phyloP scores from a whole-genome alignment of 2,113 vertebrate genomes.

The Microtus ochrogaster region DNA sequence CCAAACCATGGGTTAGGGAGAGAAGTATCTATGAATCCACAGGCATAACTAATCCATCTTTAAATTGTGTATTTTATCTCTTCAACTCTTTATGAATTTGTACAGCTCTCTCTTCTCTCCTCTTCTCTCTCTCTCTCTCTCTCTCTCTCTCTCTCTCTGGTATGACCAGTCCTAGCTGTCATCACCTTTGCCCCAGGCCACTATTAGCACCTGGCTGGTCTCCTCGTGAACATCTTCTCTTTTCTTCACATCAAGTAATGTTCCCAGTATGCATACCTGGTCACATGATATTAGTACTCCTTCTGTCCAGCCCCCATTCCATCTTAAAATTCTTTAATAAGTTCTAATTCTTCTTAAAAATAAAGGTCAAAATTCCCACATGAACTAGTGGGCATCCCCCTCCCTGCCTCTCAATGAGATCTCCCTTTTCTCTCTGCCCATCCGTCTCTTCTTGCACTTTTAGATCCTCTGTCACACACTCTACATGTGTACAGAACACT shows the following conservation, averaged over 20 bases:
- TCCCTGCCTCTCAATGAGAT: neutral
- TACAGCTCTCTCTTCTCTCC: rapidly evolving
- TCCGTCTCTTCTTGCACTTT: neutral
- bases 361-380: neutral
- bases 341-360: neutral
- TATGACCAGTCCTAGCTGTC: neutral
- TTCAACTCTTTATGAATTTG: neutral
- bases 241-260: neutral
- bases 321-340: neutral
- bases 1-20: neutral
- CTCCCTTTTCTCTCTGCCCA: neutral
- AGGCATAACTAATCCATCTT: neutral
- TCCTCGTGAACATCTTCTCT: neutral
- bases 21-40: rapidly evolving
- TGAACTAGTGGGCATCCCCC: neutral
- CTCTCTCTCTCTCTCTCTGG: rapidly evolving
- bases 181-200: neutral
- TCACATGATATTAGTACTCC: neutral
- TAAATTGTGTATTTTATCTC: neutral
- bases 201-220: neutral
- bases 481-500: neutral
- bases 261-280: neutral
- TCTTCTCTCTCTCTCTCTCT: neutral
- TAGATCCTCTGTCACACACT: neutral
- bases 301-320: neutral